Evolutionary conservation across 2,888 invertebrate species (phyloP).

Genomic region (Molanna angustata): DNA sequence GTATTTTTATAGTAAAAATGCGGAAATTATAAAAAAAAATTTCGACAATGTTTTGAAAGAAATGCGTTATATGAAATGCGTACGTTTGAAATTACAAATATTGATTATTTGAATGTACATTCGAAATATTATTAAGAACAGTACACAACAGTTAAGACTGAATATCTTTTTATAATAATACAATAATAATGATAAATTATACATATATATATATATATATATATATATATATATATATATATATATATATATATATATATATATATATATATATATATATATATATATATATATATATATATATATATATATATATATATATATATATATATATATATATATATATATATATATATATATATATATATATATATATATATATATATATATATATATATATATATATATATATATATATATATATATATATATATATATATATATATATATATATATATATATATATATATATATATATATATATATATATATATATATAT

Average conservation of each 20-base stretch:
- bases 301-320: slow-evolving; percentile 7
- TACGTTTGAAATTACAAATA: too few relatives aligned
- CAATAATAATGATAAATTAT: too few relatives aligned
- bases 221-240: slow-evolving; percentile 6
- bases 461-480: slow-evolving; percentile 6
- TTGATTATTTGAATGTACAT: too few relatives aligned
- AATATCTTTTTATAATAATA: too few relatives aligned
- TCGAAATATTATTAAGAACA: too few relatives aligned
- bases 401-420: slow-evolving; percentile 5
- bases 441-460: slow-evolving; percentile 6
- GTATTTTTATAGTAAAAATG: too few relatives aligned
- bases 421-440: slow-evolving; percentile 6
- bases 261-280: slow-evolving; percentile 7
- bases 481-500: slow-evolving; percentile 6
- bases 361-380: slow-evolving; percentile 6
- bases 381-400: slow-evolving; percentile 6
- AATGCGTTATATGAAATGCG: too few relatives aligned
- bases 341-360: slow-evolving; percentile 4
- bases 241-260: slow-evolving; percentile 7
- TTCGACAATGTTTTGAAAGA: too few relatives aligned
- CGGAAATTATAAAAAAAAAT: too few relatives aligned
- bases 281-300: slow-evolving; percentile 5
- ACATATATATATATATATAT: too few relatives aligned
- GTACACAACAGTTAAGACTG: too few relatives aligned
- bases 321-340: slow-evolving; percentile 6